Conservation (phyloP, 2,888 invertebrate genomes). For the Pachycephus smyrnensis region DNA sequence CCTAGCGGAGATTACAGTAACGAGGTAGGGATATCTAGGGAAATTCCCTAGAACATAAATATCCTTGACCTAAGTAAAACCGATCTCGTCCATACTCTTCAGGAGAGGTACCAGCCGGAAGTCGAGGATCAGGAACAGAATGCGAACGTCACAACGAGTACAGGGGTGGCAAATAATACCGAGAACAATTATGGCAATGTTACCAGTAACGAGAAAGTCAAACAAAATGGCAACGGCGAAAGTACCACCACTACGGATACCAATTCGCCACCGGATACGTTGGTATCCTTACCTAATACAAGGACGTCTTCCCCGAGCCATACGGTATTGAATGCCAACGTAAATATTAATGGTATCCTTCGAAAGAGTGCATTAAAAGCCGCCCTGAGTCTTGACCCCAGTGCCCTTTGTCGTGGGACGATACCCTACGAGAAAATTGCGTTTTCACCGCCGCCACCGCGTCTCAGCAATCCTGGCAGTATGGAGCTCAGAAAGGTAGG, state of each 20-base stretch:
- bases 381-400: constrained; percentile 65
- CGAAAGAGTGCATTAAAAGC: constrained; percentile 63
- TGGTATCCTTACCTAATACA: constrained; percentile 57
- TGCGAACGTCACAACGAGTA: no score
- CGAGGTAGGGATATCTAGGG: background rate
- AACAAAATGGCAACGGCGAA: constrained; percentile 50
- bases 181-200: background rate
- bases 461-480: constrained; percentile 52
- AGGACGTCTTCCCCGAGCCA: constrained; percentile 59
- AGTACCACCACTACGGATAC: constrained; percentile 54
- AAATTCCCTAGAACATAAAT: background rate
- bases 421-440: constrained; percentile 62
- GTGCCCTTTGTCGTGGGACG: constrained; percentile 56
- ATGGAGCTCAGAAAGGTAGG: constrained; percentile 54
- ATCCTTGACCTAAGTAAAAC: background rate
- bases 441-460: constrained; percentile 55
- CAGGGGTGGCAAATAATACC: background rate
- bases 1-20: background rate
- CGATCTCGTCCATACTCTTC: background rate
- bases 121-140: background rate
- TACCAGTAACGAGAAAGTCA: background rate
- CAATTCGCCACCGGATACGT: constrained; percentile 49
- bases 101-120: background rate
- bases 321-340: constrained; percentile 35
- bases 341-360: constrained; percentile 57